Conservation (phyloP, 2,113 vertebrate species). For the Artemisiospiza belli region DNA sequence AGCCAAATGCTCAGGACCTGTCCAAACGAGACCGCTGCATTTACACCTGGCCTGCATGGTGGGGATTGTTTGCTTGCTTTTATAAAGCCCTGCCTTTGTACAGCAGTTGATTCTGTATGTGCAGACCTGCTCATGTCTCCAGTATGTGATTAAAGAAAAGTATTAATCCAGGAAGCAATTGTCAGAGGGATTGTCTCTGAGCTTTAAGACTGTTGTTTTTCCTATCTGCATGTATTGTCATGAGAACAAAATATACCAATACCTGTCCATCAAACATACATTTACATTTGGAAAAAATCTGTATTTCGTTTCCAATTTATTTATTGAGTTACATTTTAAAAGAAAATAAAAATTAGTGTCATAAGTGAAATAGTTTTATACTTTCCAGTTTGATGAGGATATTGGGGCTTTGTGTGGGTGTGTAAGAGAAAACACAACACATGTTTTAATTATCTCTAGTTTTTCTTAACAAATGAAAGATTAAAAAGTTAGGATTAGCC, state of each 20-base stretch:
- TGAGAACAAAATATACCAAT: not conserved
- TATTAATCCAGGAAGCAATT: not conserved
- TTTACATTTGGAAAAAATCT: not conserved
- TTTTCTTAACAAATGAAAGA: not conserved
- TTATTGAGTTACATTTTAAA: not conserved
- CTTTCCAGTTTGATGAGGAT: not conserved
- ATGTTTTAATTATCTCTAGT: not conserved
- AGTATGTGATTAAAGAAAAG: not conserved
- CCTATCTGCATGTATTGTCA: not conserved
- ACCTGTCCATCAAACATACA: not conserved
- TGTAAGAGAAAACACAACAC: not conserved
- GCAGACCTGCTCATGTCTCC: not conserved
- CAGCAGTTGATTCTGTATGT: not conserved
- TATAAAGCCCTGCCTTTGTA: not conserved
- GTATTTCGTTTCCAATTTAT: not conserved
- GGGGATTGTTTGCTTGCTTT: not conserved
- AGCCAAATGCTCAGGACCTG: not conserved
- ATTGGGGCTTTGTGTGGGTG: not conserved
- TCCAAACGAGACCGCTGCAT: not conserved
- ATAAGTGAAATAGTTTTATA: not conserved
- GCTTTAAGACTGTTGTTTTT: not conserved
- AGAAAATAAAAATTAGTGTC: not conserved
- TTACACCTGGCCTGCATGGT: not conserved
- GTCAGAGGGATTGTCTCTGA: not conserved
- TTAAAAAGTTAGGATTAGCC: not conserved